Evolutionary conservation across 2,888 invertebrate genomes (phyloP), one percentile per base, ranked within the genome.

Genomic region (Smittia sp.): DNA sequence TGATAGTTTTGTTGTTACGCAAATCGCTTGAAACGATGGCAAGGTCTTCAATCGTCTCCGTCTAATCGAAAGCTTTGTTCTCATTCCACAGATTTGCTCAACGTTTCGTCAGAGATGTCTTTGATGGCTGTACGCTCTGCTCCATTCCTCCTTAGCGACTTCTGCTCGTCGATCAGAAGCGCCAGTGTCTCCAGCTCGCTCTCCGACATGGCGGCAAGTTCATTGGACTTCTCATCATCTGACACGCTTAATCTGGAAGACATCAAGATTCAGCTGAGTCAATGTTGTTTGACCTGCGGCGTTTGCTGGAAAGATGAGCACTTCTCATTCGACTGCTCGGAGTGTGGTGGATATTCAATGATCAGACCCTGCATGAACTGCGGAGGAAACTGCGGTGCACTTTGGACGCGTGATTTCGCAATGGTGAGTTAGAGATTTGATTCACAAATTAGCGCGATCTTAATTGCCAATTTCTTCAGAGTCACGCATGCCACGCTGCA

Each of bases 231-330:
- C 13, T 80, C 78, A 75, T 78, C 79, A 77, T 82, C 82, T 75
- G 84, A 85, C 74, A 86, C 86, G 74, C 81, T 89, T 75, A 89
- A 89, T 75, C 89, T 90, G 77, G 90, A 90, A 80, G 89, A 89
- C 79, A 81, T 90, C 75, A 86, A 89, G 69, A 85, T 86, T 74
- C 89, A 90, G 78, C 85, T 90, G 79, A 88, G 88, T 80, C 89
- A 89, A 76, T 54, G 62, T 39, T 90, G 90, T 80, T 90, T 90
- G 80, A 88, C 88, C 80, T 93, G 92, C 81, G 91, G 91, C 70
- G 91, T 91, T 25, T 90, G 89, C 77, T 93, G 92, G 92, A 86
- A 86, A 77, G 89, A 91, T 78, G 87, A 89, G 77, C 91, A 92
- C 80, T 89, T 90, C 58, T 90, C 90, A 7, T 83, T 90, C 65